Evolutionary conservation across 1,140 invertebrate genomes (phyloP), one percentile per base, ranked within the genome.

Genomic region (Drosophila quadrilineata): DNA sequence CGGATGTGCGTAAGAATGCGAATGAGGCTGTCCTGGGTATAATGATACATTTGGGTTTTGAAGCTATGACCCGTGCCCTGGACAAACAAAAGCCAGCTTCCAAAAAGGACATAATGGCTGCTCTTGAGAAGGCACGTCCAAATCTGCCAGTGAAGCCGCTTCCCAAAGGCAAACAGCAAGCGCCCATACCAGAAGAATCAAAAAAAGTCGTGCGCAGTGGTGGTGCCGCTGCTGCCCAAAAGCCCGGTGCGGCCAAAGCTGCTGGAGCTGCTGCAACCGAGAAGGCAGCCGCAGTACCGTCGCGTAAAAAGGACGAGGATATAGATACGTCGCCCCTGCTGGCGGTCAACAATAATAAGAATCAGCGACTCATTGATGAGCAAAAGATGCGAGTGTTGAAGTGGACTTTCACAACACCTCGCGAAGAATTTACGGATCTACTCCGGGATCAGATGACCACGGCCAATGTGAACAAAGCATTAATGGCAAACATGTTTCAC

Each of bases 321-420:
- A 91, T 95, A 3, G 95, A 97, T 73, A 94, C 92, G 1, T 94
- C 95, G 12, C 96, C 96, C 0, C 88, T 97, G 0, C 90, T 98
- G 38, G 94, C 94, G n/a, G 92, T 94, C 1, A 98, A 97, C 86
- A 96, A 95, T 75, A 90, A 95, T 14, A 98, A 99, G 89, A 95
- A 97, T 88, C 96, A 98, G 89, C 92, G 98, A 36, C 93, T 96
- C 21, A 94, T 96, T 14, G 97, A 98, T 87, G 97, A 99, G 88
- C 96, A 97, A 76, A 96, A 96, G 90, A 91, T 98, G 17, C 97
- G 97, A 88, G 93, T 95, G 0, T 91, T 99, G 2, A 98, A 98
- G 90, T 99, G 98, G 98, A 98, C 98, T 85, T 99, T 99, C 79
- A 95, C 95, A 0, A 93, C 95, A 0, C 97, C 98, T 0, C 91